Evolutionary conservation across 2,888 invertebrate genomes (phyloP).

Genomic region (Cantharis rufa): DNA sequence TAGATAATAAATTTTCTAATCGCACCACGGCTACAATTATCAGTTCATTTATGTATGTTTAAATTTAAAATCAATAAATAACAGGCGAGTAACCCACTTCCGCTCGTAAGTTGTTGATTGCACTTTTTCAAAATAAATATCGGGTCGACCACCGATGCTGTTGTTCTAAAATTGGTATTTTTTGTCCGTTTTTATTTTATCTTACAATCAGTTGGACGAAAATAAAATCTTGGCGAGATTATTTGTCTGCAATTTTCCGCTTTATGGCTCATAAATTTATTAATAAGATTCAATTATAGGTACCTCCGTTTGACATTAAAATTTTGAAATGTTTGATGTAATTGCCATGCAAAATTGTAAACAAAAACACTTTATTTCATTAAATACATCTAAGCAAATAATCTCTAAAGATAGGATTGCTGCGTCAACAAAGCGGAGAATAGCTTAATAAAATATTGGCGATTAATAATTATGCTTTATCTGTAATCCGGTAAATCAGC

Average conservation of each 20-base stretch:
- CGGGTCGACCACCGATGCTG: neutral
- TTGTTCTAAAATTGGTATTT: neutral
- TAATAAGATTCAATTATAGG: neutral
- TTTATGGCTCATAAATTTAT: neutral
- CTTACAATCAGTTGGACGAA: neutral
- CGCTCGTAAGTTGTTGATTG: neutral
- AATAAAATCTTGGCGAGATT: neutral
- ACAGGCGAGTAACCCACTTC: neutral
- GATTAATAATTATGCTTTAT: neutral
- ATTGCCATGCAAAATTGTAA: neutral
- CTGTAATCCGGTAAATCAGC: neutral
- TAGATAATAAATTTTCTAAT: neutral
- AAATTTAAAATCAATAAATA: neutral
- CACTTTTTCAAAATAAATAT: neutral
- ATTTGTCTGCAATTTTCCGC: neutral
- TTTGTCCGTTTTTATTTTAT: too few relatives aligned
- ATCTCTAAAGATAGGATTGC: neutral
- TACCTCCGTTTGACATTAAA: neutral
- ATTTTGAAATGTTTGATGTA: neutral
- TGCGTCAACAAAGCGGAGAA: neutral
- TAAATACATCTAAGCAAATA: neutral
- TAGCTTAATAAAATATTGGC: neutral
- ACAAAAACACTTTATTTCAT: neutral
- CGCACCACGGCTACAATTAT: neutral
- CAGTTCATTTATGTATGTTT: neutral